These are phyloP conservation scores for Drosophila kurseongensis DNA, from an alignment of 1,140 invertebrate genomes.

Conservation along the genomic window DNA sequence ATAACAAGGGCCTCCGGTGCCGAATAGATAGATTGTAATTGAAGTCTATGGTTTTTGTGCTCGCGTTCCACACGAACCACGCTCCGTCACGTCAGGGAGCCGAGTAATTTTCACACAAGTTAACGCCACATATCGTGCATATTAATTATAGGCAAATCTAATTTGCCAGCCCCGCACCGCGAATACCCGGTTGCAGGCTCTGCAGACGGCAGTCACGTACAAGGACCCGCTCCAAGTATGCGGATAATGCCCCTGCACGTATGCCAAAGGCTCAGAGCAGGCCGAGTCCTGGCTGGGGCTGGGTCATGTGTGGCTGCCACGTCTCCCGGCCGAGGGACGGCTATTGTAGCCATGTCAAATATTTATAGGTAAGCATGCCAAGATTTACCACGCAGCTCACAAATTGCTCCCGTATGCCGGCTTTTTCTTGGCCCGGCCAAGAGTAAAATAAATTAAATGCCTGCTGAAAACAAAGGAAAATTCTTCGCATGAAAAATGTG, in stretches of 20 bases:
- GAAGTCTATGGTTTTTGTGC: slow-evolving; percentile 42
- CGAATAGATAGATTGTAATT: slow-evolving; percentile 35
- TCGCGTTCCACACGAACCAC: slow-evolving; percentile 51
- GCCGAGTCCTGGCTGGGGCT: background rate
- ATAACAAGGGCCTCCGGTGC: slow-evolving; percentile 36
- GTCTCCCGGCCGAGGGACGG: slow-evolving; percentile 33
- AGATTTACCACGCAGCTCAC: slow-evolving; percentile 65
- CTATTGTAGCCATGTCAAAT: slow-evolving; percentile 76
- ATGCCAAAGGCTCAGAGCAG: slow-evolving; percentile 29
- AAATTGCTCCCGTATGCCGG: slow-evolving; percentile 56
- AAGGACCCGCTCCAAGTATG: slow-evolving; percentile 15
- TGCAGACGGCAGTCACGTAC: slow-evolving; percentile 52
- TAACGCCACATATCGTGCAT: slow-evolving; percentile 81
- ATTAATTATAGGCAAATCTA: slow-evolving; percentile 79
- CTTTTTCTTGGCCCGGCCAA: slow-evolving; percentile 33
- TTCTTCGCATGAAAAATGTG: slow-evolving; percentile 56
- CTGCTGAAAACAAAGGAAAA: slow-evolving; percentile 68
- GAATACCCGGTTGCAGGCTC: background rate
- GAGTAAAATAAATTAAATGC: slow-evolving; percentile 76
- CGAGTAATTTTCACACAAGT: slow-evolving; percentile 81
- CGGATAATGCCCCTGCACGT: slow-evolving; percentile 61
- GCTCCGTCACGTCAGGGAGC: slow-evolving; percentile 66
- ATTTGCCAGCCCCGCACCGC: slow-evolving; percentile 58
- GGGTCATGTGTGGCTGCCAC: slow-evolving; percentile 40
- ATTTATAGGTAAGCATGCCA: slow-evolving; percentile 77